Evolutionary conservation across 2,888 invertebrate genomes (phyloP).

Genomic region (Lepidocyrtoides sp.): DNA sequence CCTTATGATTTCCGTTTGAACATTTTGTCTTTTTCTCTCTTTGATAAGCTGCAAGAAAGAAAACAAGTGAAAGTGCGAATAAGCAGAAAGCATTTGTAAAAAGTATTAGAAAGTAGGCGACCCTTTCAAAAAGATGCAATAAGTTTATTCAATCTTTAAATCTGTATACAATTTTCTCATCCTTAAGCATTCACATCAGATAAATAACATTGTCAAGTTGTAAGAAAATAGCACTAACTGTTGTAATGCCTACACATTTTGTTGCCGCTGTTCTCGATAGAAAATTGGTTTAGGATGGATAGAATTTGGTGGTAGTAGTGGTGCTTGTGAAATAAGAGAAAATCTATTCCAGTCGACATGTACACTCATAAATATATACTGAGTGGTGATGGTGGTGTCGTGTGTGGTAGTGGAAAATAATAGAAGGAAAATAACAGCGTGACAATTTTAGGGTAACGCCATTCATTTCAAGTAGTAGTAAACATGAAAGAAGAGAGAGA

Average conservation of each 20-base stretch:
- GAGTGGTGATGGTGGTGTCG: not conserved
- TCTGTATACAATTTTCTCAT: not conserved
- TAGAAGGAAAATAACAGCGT: slow-evolving; percentile 22
- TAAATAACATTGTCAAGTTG: slow-evolving; percentile 55
- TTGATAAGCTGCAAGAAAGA: not conserved
- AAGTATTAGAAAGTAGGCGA: not conserved
- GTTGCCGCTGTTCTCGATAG: not conserved
- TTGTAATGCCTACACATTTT: not conserved
- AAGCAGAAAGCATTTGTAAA: not conserved
- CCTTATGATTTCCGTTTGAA: no score
- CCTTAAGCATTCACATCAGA: slow-evolving; percentile 60
- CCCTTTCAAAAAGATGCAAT: not conserved
- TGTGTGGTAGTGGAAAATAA: not conserved
- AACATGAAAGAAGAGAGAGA: not conserved
- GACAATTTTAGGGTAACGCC: slow-evolving; percentile 30
- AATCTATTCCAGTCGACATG: slow-evolving; percentile 51
- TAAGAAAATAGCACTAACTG: slow-evolving; percentile 9
- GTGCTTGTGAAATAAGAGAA: slow-evolving; percentile 26
- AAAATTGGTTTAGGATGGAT: slow-evolving; percentile 60
- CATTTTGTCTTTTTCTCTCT: not conserved
- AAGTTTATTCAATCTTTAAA: slow-evolving; percentile 28
- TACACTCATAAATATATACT: not conserved
- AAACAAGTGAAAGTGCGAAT: not conserved
- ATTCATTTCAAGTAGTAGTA: slow-evolving; percentile 19
- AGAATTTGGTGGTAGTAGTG: slow-evolving; percentile 11